phyloP scores from a whole-genome alignment of 2,113 vertebrate species.

The Bujurquina vittata region DNA sequence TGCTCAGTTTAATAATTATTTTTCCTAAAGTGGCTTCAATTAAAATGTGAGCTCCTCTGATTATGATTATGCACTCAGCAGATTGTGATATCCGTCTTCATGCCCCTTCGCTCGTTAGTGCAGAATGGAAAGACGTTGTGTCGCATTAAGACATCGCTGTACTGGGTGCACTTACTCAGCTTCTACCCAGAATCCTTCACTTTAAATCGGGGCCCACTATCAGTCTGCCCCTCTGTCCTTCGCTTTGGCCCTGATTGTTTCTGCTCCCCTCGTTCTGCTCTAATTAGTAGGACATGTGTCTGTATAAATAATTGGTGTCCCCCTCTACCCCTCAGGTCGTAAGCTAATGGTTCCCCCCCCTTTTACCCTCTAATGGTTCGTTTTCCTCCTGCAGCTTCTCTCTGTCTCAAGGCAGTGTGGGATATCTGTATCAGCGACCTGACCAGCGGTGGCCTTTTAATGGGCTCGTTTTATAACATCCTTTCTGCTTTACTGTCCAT shows the following conservation, averaged over 20 bases:
- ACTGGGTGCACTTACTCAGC: neutral
- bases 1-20: constrained; percentile 20
- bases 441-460: constrained; percentile 49
- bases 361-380: constrained; percentile 34
- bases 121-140: neutral
- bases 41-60: constrained; percentile 34
- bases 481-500: constrained; percentile 17
- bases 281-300: constrained; percentile 55
- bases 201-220: neutral
- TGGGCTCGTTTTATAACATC: constrained; percentile 23
- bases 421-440: constrained; percentile 34
- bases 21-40: constrained; percentile 41
- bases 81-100: constrained; percentile 46
- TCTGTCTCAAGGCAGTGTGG: constrained; percentile 12
- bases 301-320: constrained; percentile 45
- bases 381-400: neutral
- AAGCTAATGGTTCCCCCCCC: constrained; percentile 29
- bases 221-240: constrained; percentile 22
- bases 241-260: constrained; percentile 27
- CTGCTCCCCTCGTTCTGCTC: constrained; percentile 14
- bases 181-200: constrained; percentile 37
- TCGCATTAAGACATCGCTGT: neutral
- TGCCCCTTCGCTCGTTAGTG: constrained; percentile 34
- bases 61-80: constrained; percentile 42
- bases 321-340: constrained; percentile 28